phyloP scores from a whole-genome alignment of 2,888 invertebrate species.

The Oscheius sp. region DNA sequence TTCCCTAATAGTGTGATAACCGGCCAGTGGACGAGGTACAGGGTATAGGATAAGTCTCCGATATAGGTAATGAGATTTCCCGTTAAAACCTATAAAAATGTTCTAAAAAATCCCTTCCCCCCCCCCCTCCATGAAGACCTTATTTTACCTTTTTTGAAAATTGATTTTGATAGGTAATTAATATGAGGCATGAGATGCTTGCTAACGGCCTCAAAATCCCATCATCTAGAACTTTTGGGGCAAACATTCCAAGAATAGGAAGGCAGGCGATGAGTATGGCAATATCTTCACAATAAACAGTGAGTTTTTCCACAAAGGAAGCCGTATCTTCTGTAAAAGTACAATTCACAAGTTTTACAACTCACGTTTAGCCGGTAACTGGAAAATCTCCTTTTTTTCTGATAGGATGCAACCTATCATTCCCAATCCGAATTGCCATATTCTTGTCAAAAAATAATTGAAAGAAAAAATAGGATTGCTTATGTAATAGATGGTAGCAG shows the following conservation, averaged over 20 bases:
- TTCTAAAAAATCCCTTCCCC: too few species aligned
- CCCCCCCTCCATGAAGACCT: background rate
- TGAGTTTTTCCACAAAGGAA: too few species aligned
- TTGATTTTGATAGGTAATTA: background rate
- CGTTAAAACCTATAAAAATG: background rate
- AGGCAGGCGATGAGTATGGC: background rate
- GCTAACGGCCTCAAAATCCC: background rate
- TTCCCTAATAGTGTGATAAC: background rate
- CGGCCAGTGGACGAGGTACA: constrained; percentile 14
- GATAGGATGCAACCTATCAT: constrained; percentile 12
- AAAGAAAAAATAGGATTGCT: constrained; percentile 10
- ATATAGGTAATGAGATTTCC: background rate
- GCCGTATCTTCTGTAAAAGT: too few species aligned
- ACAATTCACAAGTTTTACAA: background rate
- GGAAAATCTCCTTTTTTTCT: too few species aligned
- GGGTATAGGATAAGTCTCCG: constrained; percentile 7
- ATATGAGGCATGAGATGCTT: background rate
- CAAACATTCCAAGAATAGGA: background rate
- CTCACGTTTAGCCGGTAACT: background rate
- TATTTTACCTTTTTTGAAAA: background rate
- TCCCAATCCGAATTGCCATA: constrained; percentile 19
- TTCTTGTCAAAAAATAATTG: background rate
- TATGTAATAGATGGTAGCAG: background rate
- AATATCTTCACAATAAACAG: too few species aligned
- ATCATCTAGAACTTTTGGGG: background rate